These are phyloP conservation scores for Reinhardtius hippoglossoides DNA, from an alignment of 2,113 vertebrate species.

Conservation along the genomic window DNA sequence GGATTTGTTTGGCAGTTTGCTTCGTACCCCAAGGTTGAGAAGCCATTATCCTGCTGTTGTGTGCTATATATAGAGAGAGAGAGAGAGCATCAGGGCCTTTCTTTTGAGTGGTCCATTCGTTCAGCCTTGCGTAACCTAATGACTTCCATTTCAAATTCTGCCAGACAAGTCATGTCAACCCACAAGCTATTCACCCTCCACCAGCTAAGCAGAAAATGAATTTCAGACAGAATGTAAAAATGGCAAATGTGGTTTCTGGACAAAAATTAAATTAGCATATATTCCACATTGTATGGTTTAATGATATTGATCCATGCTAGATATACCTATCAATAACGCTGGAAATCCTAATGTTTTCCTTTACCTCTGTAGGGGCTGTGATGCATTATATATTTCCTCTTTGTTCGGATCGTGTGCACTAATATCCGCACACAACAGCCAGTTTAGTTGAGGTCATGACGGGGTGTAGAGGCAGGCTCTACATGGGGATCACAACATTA, in stretches of 20 bases:
- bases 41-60: constrained; percentile 35
- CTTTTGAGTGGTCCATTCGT: constrained; percentile 29
- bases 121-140: constrained; percentile 20
- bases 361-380: background rate
- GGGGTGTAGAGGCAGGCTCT: constrained; percentile 12
- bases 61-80: constrained; percentile 18
- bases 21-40: constrained; percentile 23
- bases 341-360: background rate
- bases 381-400: background rate
- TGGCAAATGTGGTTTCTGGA: background rate
- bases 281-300: background rate
- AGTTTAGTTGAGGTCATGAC: constrained; percentile 24
- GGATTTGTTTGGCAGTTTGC: constrained; percentile 21
- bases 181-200: constrained; percentile 3
- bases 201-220: background rate
- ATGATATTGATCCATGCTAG: background rate
- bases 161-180: constrained; percentile 22
- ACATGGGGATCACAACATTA: constrained; percentile 40
- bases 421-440: constrained; percentile 18
- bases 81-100: constrained; percentile 2
- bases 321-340: background rate
- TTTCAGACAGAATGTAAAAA: background rate
- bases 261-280: background rate
- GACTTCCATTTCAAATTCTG: constrained; percentile 34
- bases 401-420: background rate